Conservation (phyloP, 2,888 invertebrate species). For the Theretra japonica region DNA sequence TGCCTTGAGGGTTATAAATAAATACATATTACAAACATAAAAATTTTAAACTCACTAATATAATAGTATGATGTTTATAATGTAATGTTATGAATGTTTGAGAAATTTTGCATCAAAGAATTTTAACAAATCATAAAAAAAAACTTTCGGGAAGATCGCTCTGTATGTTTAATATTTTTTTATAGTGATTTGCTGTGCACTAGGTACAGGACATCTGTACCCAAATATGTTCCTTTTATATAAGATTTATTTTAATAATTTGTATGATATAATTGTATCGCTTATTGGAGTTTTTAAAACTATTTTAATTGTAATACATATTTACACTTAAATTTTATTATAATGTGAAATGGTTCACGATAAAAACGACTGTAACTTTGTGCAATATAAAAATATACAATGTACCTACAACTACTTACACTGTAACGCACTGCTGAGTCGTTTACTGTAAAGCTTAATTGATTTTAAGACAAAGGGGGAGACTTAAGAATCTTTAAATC, state of each 20-base stretch:
- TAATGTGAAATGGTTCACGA: constrained; percentile 38
- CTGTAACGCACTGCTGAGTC: background rate
- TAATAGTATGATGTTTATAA: background rate
- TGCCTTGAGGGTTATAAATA: background rate
- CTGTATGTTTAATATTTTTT: constrained; percentile 16
- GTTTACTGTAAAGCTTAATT: background rate
- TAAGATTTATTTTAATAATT: constrained; percentile 27
- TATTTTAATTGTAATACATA: constrained; percentile 19
- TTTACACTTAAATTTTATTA: constrained; percentile 33
- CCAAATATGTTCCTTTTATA: constrained; percentile 23
- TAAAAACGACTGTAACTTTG: constrained; percentile 34
- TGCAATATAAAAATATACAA: constrained; percentile 1
- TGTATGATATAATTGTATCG: constrained; percentile 10
- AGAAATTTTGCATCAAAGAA: background rate
- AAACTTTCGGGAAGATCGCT: constrained; percentile 14
- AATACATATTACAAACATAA: background rate
- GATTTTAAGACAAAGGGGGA: background rate
- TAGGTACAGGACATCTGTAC: constrained; percentile 18
- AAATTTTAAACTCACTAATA: background rate
- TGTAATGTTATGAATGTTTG: background rate
- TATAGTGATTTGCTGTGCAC: constrained; percentile 18
- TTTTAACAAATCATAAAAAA: background rate
- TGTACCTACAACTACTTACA: background rate
- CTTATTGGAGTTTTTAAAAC: constrained; percentile 21
- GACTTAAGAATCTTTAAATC: background rate